A percentile compares a stretch with the other conserved stretches of the same genome.
Conservation (phyloP, 2,888 invertebrate species). For the Chalcosyrphus nemorum region DNA sequence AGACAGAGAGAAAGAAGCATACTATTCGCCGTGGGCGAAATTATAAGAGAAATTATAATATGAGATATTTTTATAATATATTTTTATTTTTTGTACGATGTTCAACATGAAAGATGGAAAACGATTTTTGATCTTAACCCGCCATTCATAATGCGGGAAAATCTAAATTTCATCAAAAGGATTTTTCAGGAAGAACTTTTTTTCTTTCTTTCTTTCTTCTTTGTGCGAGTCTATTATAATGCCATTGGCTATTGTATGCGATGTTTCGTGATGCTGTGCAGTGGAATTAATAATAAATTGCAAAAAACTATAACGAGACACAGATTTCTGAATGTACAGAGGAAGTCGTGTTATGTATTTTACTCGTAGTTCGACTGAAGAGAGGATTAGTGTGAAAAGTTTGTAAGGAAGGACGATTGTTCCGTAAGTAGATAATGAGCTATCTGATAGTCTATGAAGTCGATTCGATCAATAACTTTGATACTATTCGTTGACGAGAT, state of each 20-base stretch:
- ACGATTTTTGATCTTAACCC: neutral
- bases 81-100: neutral
- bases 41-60: constrained; percentile 37
- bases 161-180: constrained; percentile 25
- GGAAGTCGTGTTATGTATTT: neutral
- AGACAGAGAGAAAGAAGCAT: constrained; percentile 4
- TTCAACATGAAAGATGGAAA: neutral
- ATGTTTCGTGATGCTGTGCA: constrained; percentile 1
- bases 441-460: too few relatives aligned
- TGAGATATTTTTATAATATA: neutral
- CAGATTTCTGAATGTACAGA: neutral
- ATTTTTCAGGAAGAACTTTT: neutral
- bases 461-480: too few relatives aligned
- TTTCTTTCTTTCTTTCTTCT: too few relatives aligned
- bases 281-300: neutral
- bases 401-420: neutral
- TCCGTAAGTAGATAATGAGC: neutral
- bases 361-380: neutral
- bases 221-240: neutral
- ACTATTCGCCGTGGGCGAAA: constrained; percentile 3
- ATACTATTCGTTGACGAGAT: too few relatives aligned
- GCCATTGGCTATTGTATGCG: constrained; percentile 10
- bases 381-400: neutral
- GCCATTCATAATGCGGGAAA: constrained; percentile 6
- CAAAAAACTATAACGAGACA: neutral